Conservation (phyloP, 2,113 vertebrate species). For the Colistium nudipinnis region DNA sequence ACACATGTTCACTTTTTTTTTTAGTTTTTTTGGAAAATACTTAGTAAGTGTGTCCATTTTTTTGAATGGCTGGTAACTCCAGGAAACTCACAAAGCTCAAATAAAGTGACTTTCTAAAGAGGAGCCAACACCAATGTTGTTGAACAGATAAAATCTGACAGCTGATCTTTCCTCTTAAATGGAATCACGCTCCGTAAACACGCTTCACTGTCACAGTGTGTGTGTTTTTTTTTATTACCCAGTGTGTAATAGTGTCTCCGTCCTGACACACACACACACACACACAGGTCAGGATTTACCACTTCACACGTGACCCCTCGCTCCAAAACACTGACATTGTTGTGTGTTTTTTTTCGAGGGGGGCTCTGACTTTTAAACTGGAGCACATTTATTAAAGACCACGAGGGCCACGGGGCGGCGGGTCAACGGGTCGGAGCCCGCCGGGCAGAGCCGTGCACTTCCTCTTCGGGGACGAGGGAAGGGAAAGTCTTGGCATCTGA, state of each 20-base stretch:
- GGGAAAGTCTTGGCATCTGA: constrained; percentile 76
- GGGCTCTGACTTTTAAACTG: background rate
- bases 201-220: constrained; percentile 2
- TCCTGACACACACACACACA: too few species aligned
- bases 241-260: background rate
- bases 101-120: constrained; percentile 48
- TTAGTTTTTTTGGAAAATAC: constrained; percentile 9
- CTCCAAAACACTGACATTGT: constrained; percentile 31
- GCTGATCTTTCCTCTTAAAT: constrained; percentile 40
- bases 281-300: too few species aligned
- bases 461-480: constrained; percentile 62
- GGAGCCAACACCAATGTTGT: constrained; percentile 63
- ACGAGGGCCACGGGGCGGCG: constrained; percentile 14
- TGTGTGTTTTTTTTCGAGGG: constrained; percentile 24
- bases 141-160: constrained; percentile 57
- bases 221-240: background rate
- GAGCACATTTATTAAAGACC: constrained; percentile 20
- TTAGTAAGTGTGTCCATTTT: constrained; percentile 20
- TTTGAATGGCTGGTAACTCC: constrained; percentile 24
- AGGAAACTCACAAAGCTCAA: constrained; percentile 36
- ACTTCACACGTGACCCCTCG: background rate
- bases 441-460: constrained; percentile 58
- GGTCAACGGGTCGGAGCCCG: constrained; percentile 43
- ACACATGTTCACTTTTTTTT: constrained; percentile 17
- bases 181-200: constrained; percentile 30